Conservation (phyloP, 2,113 vertebrate species). For the Mugil cephalus region DNA sequence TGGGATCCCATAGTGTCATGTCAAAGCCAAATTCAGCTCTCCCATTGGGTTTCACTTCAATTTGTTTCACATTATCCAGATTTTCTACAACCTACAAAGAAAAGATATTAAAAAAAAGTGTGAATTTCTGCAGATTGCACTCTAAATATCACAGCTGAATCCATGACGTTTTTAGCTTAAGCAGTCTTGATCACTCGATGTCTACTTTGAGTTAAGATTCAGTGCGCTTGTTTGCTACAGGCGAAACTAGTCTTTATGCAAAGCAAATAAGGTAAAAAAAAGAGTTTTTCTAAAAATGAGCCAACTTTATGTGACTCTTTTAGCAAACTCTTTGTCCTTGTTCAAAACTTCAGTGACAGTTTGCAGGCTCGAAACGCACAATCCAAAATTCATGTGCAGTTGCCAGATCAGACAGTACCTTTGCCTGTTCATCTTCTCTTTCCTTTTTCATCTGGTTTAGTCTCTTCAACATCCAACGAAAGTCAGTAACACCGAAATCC, state of each 20-base stretch:
- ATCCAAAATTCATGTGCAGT: not conserved
- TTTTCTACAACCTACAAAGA: slow-evolving; percentile 82
- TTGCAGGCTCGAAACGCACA: not conserved
- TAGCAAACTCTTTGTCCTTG: not conserved
- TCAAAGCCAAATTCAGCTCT: slow-evolving; percentile 87
- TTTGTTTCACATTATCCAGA: slow-evolving; percentile 85
- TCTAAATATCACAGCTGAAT: not conserved
- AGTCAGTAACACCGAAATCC: slow-evolving; percentile 90
- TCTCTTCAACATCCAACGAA: slow-evolving; percentile 90
- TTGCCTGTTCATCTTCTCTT: slow-evolving; percentile 80
- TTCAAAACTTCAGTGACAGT: not conserved
- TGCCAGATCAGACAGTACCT: slow-evolving; percentile 76
- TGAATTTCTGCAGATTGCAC: not conserved
- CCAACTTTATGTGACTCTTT: not conserved
- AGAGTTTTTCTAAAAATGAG: not conserved
- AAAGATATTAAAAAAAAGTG: not conserved
- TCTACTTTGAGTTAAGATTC: not conserved
- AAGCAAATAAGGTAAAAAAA: not conserved
- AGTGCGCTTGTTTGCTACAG: not conserved
- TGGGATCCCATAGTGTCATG: slow-evolving; percentile 85
- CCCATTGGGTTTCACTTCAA: slow-evolving; percentile 84
- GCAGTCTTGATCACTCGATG: not conserved
- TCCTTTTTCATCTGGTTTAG: slow-evolving; percentile 87
- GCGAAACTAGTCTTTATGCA: not conserved
- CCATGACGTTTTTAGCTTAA: not conserved